Conservation (phyloP, 2,888 invertebrate species). For the Agrochola lota region DNA sequence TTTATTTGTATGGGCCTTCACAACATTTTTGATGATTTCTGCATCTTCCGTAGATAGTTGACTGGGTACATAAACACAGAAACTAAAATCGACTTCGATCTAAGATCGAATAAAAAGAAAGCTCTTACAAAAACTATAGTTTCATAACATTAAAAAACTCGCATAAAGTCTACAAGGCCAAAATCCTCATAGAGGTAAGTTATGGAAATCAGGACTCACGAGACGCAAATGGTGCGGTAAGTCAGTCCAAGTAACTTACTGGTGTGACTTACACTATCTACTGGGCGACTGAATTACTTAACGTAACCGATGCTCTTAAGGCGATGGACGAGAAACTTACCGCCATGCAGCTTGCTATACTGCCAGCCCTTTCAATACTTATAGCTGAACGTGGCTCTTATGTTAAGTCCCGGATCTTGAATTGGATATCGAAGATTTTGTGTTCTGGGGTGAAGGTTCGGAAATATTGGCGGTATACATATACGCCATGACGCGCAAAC, state of each 20-base stretch:
- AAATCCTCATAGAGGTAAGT: slow-evolving; percentile 15
- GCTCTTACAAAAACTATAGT: neutral
- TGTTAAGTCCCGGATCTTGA: neutral
- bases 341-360: slow-evolving; percentile 24
- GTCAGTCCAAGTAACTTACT: slow-evolving; percentile 50
- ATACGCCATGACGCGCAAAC: neutral
- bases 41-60: too few species aligned
- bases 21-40: neutral
- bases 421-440: neutral
- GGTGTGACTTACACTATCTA: slow-evolving; percentile 58
- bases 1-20: too few species aligned
- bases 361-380: slow-evolving; percentile 43
- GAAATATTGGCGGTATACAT: neutral
- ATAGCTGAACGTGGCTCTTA: slow-evolving; percentile 15
- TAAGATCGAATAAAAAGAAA: neutral
- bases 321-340: slow-evolving; percentile 52
- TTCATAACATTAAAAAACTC: neutral
- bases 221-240: slow-evolving; percentile 53
- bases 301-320: slow-evolving; percentile 63
- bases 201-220: slow-evolving; percentile 45
- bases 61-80: neutral
- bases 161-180: neutral
- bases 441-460: neutral
- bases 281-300: slow-evolving; percentile 62
- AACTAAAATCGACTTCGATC: neutral